A percentile compares a stretch with the other conserved stretches of the same genome.
Evolutionary conservation across 1,140 invertebrate genomes (phyloP).

Genomic region (Drosophila prosaltans): DNA sequence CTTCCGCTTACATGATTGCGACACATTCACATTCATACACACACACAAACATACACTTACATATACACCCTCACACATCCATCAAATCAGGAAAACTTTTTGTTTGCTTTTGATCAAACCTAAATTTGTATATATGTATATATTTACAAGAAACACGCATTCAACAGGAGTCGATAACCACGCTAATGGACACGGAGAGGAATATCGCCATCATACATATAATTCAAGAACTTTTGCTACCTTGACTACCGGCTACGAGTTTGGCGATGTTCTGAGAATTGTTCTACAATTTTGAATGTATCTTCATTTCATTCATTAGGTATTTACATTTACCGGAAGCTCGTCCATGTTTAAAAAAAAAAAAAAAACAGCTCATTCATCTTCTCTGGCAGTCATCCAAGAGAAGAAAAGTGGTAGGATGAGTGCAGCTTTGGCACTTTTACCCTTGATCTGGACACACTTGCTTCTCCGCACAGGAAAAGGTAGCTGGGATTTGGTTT

Average conservation of each 20-base stretch:
- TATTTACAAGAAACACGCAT: background rate
- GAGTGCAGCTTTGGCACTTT: background rate
- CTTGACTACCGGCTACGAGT: background rate
- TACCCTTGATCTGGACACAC: conserved; percentile 12
- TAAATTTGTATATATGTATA: too few relatives aligned
- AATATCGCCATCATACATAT: background rate
- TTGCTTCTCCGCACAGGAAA: conserved; percentile 13
- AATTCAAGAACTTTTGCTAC: background rate
- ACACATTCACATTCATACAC: background rate
- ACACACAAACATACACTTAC: background rate
- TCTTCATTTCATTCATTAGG: conserved; percentile 29
- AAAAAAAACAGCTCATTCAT: conserved; percentile 18
- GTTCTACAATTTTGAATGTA: conserved; percentile 9
- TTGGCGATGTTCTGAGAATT: conserved; percentile 18
- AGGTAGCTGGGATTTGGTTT: conserved; percentile 8
- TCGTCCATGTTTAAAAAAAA: conserved; percentile 48
- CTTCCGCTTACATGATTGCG: background rate
- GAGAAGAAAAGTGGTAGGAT: background rate
- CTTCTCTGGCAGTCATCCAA: conserved; percentile 8
- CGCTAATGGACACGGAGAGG: background rate
- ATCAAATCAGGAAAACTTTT: background rate
- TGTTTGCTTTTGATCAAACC: background rate
- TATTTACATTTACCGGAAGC: conserved; percentile 67
- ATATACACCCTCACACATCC: background rate
- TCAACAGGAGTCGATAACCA: background rate